phyloP scores from a whole-genome alignment of 2,888 invertebrate species.

The Protodeltote pygarga region DNA sequence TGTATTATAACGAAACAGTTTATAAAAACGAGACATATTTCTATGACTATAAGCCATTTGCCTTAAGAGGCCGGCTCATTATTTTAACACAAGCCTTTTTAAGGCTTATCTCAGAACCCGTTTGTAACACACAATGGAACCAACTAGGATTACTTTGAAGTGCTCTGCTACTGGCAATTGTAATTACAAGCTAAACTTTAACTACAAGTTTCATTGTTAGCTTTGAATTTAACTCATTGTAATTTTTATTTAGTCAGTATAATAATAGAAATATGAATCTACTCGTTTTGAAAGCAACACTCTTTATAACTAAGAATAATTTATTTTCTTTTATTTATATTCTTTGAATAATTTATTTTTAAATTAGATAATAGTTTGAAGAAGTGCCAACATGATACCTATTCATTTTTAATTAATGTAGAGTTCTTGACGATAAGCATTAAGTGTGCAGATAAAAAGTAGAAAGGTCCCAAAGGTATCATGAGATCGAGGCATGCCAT shows the following conservation, averaged over 20 bases:
- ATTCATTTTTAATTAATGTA: conserved; percentile 7
- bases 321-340: too few relatives aligned
- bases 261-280: too few relatives aligned
- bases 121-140: conserved; percentile 64
- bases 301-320: too few relatives aligned
- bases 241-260: not conserved
- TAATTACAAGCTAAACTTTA: conserved; percentile 32
- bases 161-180: conserved; percentile 58
- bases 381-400: too few relatives aligned
- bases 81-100: conserved; percentile 47
- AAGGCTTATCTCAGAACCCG: conserved; percentile 66
- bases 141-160: conserved; percentile 56
- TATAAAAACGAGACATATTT: conserved; percentile 33
- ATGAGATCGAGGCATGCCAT: conserved; percentile 55
- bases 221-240: conserved; percentile 11
- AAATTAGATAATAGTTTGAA: too few relatives aligned
- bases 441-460: conserved; percentile 40
- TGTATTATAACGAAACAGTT: conserved; percentile 17
- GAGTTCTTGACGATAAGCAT: conserved; percentile 4
- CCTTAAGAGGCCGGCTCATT: conserved; percentile 51
- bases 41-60: conserved; percentile 54
- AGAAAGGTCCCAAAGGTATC: conserved; percentile 54
- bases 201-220: conserved; percentile 12
- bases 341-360: too few relatives aligned
- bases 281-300: too few relatives aligned